Percentiles rank a stretch among this genome's conserved stretches.
Evolutionary conservation across 2,888 invertebrate species (phyloP).

Genomic region (Oasisia sp.): DNA sequence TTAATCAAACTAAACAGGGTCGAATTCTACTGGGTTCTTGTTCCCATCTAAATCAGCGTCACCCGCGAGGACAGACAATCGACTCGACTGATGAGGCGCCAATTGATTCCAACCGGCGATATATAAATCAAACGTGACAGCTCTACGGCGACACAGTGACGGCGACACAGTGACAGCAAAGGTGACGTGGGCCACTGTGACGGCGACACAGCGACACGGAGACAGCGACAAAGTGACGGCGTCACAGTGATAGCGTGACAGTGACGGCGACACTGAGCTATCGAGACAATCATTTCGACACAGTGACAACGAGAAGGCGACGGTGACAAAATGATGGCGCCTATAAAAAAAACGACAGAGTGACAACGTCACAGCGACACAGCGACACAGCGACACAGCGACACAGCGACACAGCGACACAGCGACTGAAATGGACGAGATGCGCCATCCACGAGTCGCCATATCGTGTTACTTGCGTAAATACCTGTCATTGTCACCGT

Average conservation of each 20-base stretch:
- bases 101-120: not conserved
- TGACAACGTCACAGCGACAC: too few relatives aligned
- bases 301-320: not conserved
- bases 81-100: not conserved
- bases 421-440: too few relatives aligned
- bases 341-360: not conserved
- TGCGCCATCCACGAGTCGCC: not conserved
- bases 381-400: not conserved
- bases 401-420: not conserved
- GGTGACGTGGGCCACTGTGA: not conserved
- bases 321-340: not conserved
- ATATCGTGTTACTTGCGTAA: not conserved
- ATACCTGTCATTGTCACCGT: not conserved
- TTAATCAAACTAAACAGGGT: not conserved
- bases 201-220: not conserved
- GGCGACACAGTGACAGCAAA: not conserved
- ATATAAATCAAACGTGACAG: not conserved
- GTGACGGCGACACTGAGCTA: not conserved
- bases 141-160: not conserved
- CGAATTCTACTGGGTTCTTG: not conserved
- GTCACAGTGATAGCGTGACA: not conserved
- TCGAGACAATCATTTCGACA: too few relatives aligned
- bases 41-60: not conserved
- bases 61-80: not conserved
- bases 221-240: not conserved